phyloP scores from a whole-genome alignment of 2,888 invertebrate species.

The Folsomia candida region DNA sequence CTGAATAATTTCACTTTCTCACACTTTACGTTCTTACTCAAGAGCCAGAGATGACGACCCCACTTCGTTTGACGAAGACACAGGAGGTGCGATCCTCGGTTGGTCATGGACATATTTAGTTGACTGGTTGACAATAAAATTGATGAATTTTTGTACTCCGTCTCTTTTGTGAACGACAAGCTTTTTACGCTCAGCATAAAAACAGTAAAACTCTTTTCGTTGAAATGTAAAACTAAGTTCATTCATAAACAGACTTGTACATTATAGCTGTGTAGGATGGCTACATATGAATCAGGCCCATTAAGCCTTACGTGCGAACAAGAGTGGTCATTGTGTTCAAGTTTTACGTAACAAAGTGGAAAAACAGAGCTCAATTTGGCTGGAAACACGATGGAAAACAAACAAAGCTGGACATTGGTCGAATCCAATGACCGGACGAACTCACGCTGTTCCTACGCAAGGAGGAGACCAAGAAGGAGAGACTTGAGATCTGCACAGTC shows the following conservation, averaged over 20 bases:
- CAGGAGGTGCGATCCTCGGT: no score
- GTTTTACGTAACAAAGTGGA: not conserved
- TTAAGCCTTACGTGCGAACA: not conserved
- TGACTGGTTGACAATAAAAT: no score
- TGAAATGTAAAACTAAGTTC: no score
- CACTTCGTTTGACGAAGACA: no score
- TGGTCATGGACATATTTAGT: no score
- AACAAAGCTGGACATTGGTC: not conserved
- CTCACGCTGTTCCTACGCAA: constrained; percentile 14
- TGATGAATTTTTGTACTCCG: not conserved
- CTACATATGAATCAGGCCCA: no score
- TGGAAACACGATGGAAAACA: not conserved
- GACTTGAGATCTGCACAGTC: not conserved
- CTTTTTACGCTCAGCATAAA: no score
- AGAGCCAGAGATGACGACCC: no score
- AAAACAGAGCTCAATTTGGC: not conserved
- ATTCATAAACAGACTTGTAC: not conserved
- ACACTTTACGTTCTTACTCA: not conserved
- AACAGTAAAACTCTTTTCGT: not conserved
- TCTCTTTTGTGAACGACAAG: not conserved
- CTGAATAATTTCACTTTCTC: not conserved
- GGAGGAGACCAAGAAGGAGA: not conserved
- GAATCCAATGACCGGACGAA: constrained; percentile 8
- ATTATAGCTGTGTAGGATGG: no score
- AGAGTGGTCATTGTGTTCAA: not conserved